Evolutionary conservation across 2,888 invertebrate genomes (phyloP), one percentile per base, ranked within the genome.

Genomic region (Zonitis immaculata): DNA sequence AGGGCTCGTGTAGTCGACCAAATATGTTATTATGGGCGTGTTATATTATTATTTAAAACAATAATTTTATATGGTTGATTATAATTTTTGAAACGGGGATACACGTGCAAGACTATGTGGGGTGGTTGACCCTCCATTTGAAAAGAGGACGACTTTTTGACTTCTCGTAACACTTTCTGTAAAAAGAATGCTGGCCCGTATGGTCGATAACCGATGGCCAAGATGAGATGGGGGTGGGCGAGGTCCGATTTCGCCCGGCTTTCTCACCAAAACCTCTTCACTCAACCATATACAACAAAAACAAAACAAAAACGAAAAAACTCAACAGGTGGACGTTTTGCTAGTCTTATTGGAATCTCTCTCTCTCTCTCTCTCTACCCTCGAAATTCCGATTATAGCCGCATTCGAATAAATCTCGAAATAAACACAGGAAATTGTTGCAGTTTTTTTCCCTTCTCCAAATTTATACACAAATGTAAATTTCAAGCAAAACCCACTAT

Each of bases 51-150:
- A 14, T 32, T 32, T 32, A 32, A 32, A 32, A 14, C 8, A 32
- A 14, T 8, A 14, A 14, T 6, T 32, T 32, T 14, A 32, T 32
- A 32, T 59, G 66, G 65, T 61, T 65, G 58, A 68, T 63, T 60
- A 64, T 56, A 57, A 25, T 25, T 32, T 32, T 32, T 60, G 68
- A 70, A 70, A 73, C 71, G 73, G 73, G 74, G 74, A 75, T 78
- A 77, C 78, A 78, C 78, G 78, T 78, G 78, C 77, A 77, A 74
- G 73, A 74, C 71, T 68, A 70, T 71, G 75, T 77, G 78, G 79
- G 79, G 78, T 79, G 79, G 79, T 79, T 79, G 79, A 79, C 79
- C 79, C 79, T 77, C 76, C 72, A 14, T 32, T 65, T 67, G 67
- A 71, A 73, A 73, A 72, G 73, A 73, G 73, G 73, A 73, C 73